Base-by-base conservation (phyloP, 2,113 vertebrate species). In the Trinectes maculatus region DNA sequence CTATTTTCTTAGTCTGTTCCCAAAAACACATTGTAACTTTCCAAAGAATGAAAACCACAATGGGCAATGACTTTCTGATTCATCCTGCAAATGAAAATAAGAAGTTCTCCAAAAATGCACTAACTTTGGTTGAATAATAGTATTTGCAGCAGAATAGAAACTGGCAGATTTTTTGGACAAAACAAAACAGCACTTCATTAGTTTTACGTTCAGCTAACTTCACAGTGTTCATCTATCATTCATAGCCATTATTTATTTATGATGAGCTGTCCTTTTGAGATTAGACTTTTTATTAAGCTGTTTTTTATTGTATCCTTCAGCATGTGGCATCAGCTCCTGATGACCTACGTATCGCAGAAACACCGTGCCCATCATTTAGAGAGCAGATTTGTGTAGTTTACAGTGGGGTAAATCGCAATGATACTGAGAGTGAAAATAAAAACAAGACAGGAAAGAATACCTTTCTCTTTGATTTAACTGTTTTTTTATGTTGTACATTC, bases 311-410 rank as follows among this genome's bases (percentile, higher is more conserved):
- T n/a, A n/a, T n/a, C n/a, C n/a, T n/a, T n/a, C n/a, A n/a, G n/a
- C n/a, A n/a, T n/a, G n/a, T n/a, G n/a, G n/a, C n/a, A n/a, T n/a
- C n/a, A n/a, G n/a, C n/a, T n/a, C 15, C 19, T 22, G 21, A 46
- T 28, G n/a, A 26, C 28, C 54, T 47, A 60, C 3, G 3, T 37
- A 51, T 58, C 65, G 58, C 37, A 52, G 44, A 58, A 53, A 34
- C 26, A 34, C 26, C 16, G 25, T 31, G 6, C 0, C 12, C 48
- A 54, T 28, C 29, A 13, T 10, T n/a, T 19, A 18, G 0, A 34
- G 15, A 25, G 33, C 5, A 31, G 22, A 44, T n/a, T 5, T 40
- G 16, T 40, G 16, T 4, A n/a, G 15, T 40, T 18, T 39, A 28
- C 18, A 60, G 15, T 2, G 6, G 16, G 1, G n/a, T n/a, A n/a